phyloP scores from a whole-genome alignment of 2,113 vertebrate genomes.

The Brienomyrus longianalis region DNA sequence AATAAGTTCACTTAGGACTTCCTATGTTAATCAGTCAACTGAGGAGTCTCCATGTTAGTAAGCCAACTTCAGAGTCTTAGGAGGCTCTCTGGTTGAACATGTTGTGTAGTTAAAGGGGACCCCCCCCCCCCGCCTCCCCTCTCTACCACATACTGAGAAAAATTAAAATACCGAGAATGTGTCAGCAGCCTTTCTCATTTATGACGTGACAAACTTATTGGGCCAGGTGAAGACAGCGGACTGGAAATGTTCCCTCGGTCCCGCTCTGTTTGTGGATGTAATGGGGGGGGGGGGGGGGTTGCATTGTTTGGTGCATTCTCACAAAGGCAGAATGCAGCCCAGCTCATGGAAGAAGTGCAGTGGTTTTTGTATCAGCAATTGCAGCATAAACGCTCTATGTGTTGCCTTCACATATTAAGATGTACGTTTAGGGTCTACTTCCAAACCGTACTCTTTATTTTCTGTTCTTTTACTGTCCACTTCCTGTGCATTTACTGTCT shows the following conservation, averaged over 20 bases:
- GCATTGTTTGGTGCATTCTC: not conserved
- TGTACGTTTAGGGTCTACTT: not conserved
- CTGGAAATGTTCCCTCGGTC: not conserved
- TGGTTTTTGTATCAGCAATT: constrained; percentile 48
- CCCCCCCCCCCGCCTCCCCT: not conserved
- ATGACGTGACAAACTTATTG: constrained; percentile 56
- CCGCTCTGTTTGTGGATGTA: not conserved
- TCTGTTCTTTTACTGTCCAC: not conserved
- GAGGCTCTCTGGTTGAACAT: not conserved
- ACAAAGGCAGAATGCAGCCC: constrained; percentile 8
- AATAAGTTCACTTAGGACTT: constrained; percentile 30
- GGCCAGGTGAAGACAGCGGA: constrained; percentile 49
- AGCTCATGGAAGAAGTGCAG: constrained; percentile 32
- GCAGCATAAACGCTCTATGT: constrained; percentile 26
- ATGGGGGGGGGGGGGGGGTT: not conserved
- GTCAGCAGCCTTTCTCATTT: constrained; percentile 40
- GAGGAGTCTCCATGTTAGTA: not conserved
- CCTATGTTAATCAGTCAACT: not conserved
- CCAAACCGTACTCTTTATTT: not conserved
- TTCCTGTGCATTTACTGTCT: not conserved
- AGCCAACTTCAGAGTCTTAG: not conserved
- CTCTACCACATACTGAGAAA: not conserved
- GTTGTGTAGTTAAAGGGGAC: not conserved
- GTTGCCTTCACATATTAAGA: not conserved
- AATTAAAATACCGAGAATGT: not conserved